Evolutionary conservation across 2,888 invertebrate species (phyloP).

Genomic region (Petrophora chlorosata): DNA sequence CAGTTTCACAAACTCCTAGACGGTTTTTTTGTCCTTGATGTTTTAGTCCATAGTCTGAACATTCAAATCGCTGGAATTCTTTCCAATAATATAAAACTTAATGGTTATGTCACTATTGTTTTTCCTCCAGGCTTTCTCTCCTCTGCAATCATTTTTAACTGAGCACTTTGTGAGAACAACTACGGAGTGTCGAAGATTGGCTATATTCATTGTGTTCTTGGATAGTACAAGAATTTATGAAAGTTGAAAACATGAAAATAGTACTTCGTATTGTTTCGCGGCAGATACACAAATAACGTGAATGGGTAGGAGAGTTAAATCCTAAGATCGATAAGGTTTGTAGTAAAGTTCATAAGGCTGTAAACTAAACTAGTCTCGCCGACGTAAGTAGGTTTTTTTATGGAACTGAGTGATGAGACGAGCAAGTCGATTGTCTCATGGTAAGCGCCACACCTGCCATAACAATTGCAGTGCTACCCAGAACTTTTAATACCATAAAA

Average conservation of each 20-base stretch:
- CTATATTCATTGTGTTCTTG: constrained; percentile 14
- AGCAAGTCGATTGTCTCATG: no score
- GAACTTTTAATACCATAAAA: no score
- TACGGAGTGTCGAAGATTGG: constrained; percentile 8
- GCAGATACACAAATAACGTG: neutral
- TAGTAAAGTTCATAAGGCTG: neutral
- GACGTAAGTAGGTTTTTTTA: no score
- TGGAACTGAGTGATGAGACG: no score
- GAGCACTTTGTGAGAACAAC: constrained; percentile 9
- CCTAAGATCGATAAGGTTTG: neutral
- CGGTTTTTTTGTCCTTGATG: neutral
- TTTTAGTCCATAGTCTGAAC: neutral
- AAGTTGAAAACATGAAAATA: constrained; percentile 7
- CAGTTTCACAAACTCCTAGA: neutral
- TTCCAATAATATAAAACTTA: constrained; percentile 21
- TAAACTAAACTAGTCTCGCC: no score
- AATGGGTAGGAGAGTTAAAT: neutral
- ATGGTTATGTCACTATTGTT: constrained; percentile 24
- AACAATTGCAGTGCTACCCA: no score
- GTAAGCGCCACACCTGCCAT: no score
- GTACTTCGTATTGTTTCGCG: constrained; percentile 9
- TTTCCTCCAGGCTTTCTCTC: constrained; percentile 15
- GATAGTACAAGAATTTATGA: constrained; percentile 1
- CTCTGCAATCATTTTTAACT: constrained; percentile 24
- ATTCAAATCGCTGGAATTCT: constrained; percentile 8